A percentile compares a stretch with the other conserved stretches of the same genome.
phyloP scores from a whole-genome alignment of 30 jellyfish, hydroid and myxozoan genomes.

The Aurelia coerulea region DNA sequence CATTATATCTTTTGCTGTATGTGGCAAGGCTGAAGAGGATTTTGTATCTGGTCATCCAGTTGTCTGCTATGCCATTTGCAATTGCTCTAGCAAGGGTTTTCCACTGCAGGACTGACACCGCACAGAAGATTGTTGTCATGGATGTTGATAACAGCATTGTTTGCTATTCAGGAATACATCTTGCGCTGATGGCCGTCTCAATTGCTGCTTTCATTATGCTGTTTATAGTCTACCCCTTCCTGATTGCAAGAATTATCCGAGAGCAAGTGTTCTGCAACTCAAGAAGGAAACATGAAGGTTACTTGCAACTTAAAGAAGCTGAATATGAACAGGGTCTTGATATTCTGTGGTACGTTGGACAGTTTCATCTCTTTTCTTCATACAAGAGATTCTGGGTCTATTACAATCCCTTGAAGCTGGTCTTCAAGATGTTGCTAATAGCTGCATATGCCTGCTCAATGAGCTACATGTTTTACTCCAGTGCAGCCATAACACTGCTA shows the following conservation, averaged over 20 bases:
- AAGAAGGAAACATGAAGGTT: constrained; percentile 87
- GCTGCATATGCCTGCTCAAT: constrained; percentile 83
- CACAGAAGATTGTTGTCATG: constrained; percentile 53
- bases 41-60: constrained; percentile 69
- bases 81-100: constrained; percentile 89
- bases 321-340: constrained; percentile 96
- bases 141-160: constrained; percentile 79
- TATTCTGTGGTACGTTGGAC: constrained; percentile 93
- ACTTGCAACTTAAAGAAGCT: constrained; percentile 92
- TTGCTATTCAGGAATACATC: constrained; percentile 74
- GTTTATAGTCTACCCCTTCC: constrained; percentile 73
- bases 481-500: constrained; percentile 70
- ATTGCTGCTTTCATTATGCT: constrained; percentile 53
- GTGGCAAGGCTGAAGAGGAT: constrained; percentile 87
- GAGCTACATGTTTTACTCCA: constrained; percentile 85
- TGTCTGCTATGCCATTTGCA: constrained; percentile 88
- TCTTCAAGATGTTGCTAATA: constrained; percentile 70
- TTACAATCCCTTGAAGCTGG: constrained; percentile 83
- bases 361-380: constrained; percentile 90
- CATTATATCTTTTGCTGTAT: constrained; percentile 81
- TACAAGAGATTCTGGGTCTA: constrained; percentile 86
- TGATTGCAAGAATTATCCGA: constrained; percentile 44
- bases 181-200: constrained; percentile 68
- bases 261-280: constrained; percentile 80
- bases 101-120: constrained; percentile 78